Conservation (phyloP, 2,113 vertebrate species). For the Puffinus mauretanicus region DNA sequence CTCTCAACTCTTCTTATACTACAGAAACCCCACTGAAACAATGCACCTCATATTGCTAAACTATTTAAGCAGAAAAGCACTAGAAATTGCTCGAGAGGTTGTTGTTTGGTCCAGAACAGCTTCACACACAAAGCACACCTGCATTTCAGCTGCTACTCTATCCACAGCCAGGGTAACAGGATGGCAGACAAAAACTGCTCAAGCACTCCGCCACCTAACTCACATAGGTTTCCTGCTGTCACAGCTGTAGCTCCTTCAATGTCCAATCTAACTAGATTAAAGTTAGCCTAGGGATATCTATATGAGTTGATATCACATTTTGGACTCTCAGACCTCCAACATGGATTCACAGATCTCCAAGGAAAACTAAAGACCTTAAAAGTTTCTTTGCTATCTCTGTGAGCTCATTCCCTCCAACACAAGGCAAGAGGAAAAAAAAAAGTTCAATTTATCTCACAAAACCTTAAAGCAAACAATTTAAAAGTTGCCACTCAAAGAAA, state of each 20-base stretch:
- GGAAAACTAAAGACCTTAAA: neutral
- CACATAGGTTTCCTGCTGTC: neutral
- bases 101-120: neutral
- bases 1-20: neutral
- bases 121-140: neutral
- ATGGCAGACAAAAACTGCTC: neutral
- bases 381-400: neutral
- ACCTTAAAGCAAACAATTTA: neutral
- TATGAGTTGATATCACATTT: neutral
- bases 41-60: neutral
- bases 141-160: neutral
- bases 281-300: neutral
- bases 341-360: neutral
- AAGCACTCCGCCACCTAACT: neutral
- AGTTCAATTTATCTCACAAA: neutral
- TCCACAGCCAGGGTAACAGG: neutral
- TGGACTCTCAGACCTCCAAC: neutral
- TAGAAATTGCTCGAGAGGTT: neutral
- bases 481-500: neutral
- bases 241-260: neutral
- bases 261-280: neutral
- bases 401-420: neutral
- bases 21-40: neutral
- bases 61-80: neutral
- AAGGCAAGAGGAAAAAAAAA: neutral